Evolutionary conservation across 2,888 invertebrate species (phyloP).

Genomic region (Xestia c-nigrum): DNA sequence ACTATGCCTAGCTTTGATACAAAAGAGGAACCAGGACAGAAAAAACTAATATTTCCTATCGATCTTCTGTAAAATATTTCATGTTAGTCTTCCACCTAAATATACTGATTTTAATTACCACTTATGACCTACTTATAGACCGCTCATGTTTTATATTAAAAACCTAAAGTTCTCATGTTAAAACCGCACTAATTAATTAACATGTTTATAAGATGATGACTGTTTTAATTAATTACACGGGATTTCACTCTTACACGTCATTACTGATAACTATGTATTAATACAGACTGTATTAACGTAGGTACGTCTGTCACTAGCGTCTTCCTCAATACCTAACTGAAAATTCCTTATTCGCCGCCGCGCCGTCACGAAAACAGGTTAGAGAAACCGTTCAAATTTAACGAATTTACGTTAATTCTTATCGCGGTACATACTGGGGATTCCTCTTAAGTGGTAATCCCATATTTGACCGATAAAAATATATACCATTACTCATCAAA

Average conservation of each 20-base stretch:
- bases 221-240: constrained; percentile 12
- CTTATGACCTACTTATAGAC: not conserved
- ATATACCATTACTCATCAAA: constrained; percentile 76
- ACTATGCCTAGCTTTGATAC: not conserved
- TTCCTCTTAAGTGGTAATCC: constrained; percentile 68
- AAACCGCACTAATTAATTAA: not conserved
- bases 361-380: not conserved
- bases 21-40: not conserved
- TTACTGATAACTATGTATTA: constrained; percentile 1
- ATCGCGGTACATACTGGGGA: constrained; percentile 26
- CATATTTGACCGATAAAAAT: constrained; percentile 75
- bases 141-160: not conserved
- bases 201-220: not conserved
- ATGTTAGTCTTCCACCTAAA: not conserved
- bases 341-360: not conserved
- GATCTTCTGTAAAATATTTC: too few species aligned
- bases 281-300: not conserved
- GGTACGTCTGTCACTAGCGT: not conserved
- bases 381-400: not conserved
- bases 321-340: constrained; percentile 33
- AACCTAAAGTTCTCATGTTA: not conserved
- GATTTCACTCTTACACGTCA: constrained; percentile 25
- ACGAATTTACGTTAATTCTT: constrained; percentile 24
- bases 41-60: too few species aligned
- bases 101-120: not conserved